These are phyloP conservation scores for Amphilophus citrinellus DNA, from an alignment of 2,113 vertebrate genomes.

Conservation along the genomic window DNA sequence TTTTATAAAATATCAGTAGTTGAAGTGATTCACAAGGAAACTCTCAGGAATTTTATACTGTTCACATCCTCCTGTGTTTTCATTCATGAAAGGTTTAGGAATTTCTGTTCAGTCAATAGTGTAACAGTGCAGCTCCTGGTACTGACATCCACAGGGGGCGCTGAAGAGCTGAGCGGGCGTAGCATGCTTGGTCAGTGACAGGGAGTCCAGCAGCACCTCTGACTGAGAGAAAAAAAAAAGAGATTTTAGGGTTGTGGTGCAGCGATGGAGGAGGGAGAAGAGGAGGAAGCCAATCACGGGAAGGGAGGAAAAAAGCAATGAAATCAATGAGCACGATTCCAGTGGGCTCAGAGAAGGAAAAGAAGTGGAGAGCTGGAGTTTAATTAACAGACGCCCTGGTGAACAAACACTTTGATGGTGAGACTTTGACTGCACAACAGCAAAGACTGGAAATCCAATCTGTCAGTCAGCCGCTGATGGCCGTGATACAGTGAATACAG, in stretches of 20 bases:
- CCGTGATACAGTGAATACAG: not conserved
- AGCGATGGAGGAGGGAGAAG: not conserved
- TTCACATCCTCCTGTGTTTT: not conserved
- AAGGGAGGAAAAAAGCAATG: not conserved
- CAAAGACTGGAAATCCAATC: slow-evolving; percentile 20
- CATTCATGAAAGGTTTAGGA: not conserved
- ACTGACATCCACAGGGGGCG: slow-evolving; percentile 80
- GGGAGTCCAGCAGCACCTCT: slow-evolving; percentile 62
- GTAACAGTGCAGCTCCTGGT: not conserved
- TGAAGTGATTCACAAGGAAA: not conserved
- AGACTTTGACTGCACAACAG: slow-evolving; percentile 22
- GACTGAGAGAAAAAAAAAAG: slow-evolving; percentile 62
- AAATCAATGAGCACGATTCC: slow-evolving; percentile 37
- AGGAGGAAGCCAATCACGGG: not conserved
- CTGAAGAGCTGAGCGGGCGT: slow-evolving; percentile 72
- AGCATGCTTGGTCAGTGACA: slow-evolving; percentile 11
- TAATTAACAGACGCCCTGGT: slow-evolving; percentile 38
- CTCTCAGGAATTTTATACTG: not conserved
- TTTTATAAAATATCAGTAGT: too few relatives aligned
- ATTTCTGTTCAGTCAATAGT: not conserved
- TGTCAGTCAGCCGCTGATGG: slow-evolving; percentile 2
- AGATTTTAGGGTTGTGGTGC: not conserved
- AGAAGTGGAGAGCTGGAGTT: slow-evolving; percentile 23
- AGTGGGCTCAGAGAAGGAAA: not conserved
- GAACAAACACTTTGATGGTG: slow-evolving; percentile 36